Evolutionary conservation across 1,140 invertebrate genomes (phyloP).

Genomic region (Drosophila auraria): DNA sequence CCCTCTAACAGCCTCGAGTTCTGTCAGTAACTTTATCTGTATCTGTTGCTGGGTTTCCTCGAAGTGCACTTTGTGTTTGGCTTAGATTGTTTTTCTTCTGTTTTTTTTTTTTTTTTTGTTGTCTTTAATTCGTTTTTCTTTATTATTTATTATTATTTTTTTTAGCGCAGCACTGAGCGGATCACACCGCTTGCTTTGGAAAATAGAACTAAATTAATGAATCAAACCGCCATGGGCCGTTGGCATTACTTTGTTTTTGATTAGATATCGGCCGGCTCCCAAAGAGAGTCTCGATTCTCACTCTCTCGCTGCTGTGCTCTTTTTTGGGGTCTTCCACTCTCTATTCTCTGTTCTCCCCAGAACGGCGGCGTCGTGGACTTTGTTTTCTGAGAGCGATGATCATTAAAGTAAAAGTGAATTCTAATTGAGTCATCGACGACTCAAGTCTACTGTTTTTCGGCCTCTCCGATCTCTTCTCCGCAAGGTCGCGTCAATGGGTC

Average conservation of each 20-base stretch:
- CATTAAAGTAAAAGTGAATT: constrained; percentile 66
- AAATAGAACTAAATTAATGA: constrained; percentile 66
- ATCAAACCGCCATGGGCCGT: constrained; percentile 61
- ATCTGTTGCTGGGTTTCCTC: background rate
- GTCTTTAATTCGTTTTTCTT: constrained; percentile 9
- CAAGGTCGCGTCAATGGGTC: constrained; percentile 58
- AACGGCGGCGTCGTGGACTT: constrained; percentile 15
- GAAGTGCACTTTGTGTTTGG: constrained; percentile 26
- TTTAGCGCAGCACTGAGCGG: constrained; percentile 14
- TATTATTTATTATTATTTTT: constrained; percentile 22
- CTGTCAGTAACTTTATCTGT: constrained; percentile 23
- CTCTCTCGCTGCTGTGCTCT: background rate
- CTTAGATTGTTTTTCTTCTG: background rate
- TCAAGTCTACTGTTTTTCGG: constrained; percentile 24
- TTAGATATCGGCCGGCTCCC: constrained; percentile 63
- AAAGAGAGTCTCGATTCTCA: constrained; percentile 14
- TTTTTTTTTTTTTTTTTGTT: background rate
- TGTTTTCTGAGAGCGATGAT: constrained; percentile 33
- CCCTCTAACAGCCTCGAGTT: constrained; percentile 1
- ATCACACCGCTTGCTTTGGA: constrained; percentile 27
- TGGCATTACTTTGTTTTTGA: constrained; percentile 77
- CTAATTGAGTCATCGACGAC: constrained; percentile 60
- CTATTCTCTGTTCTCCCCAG: background rate
- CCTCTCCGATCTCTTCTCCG: background rate
- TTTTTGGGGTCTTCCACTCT: background rate